These are phyloP conservation scores for Stichodactyla helianthus DNA, from an alignment of 64 coral and sea anemone species.

Conservation along the genomic window DNA sequence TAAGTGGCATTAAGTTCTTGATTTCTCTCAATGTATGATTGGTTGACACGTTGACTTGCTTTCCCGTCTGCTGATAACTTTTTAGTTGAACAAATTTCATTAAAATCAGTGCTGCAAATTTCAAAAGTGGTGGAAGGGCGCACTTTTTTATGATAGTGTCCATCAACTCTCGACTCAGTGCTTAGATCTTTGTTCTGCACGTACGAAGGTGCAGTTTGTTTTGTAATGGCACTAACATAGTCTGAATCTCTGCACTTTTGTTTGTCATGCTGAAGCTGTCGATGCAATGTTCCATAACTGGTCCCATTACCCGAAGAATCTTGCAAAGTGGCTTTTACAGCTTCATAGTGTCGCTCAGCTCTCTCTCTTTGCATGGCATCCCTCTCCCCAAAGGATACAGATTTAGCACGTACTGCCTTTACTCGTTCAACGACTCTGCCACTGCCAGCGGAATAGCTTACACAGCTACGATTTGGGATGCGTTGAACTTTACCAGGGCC, in stretches of 20 bases:
- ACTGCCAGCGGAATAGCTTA: slow-evolving; percentile 17
- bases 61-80: not conserved
- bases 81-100: slow-evolving; percentile 3
- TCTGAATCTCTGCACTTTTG: not conserved
- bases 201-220: not conserved
- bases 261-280: not conserved
- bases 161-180: not conserved
- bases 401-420: slow-evolving; percentile 20
- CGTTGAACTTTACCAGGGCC: slow-evolving; percentile 24
- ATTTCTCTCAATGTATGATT: not conserved
- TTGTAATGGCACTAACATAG: not conserved
- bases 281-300: not conserved
- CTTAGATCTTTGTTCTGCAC: not conserved
- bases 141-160: not conserved
- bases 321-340: not conserved
- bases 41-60: not conserved
- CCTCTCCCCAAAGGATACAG: slow-evolving; percentile 17
- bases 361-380: not conserved
- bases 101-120: not conserved
- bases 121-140: not conserved
- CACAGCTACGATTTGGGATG: slow-evolving; percentile 51
- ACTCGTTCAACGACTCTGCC: slow-evolving; percentile 10
- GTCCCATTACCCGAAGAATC: not conserved
- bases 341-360: slow-evolving; percentile 1
- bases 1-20: not conserved